A percentile compares a stretch with the other conserved stretches of the same genome.
Evolutionary conservation across 1,140 invertebrate genomes (phyloP).

Genomic region (Notospermus geniculatus): DNA sequence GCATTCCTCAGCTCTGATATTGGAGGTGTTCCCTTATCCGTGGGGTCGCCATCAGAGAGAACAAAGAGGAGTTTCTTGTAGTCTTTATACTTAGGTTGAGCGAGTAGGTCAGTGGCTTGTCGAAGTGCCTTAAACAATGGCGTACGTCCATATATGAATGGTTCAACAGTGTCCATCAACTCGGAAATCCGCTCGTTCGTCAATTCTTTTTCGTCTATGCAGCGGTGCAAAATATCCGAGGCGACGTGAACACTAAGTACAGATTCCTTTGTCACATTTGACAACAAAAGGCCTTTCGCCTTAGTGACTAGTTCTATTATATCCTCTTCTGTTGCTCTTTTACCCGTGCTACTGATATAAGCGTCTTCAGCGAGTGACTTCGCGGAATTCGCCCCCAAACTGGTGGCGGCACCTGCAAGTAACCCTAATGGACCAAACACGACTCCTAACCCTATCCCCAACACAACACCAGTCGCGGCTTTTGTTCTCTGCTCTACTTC

Average conservation of each 20-base stretch:
- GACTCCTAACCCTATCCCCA: not conserved
- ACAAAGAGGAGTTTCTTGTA: no score
- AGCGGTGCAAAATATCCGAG: not conserved
- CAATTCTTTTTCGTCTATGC: not conserved
- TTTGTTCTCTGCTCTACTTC: no score
- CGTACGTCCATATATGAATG: not conserved
- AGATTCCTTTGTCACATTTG: not conserved
- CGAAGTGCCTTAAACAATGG: not conserved
- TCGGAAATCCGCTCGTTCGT: not conserved
- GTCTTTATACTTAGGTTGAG: not conserved
- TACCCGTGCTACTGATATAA: not conserved
- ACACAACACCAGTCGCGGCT: no score
- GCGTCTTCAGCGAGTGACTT: no score
- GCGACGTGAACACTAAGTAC: not conserved
- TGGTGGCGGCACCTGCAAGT: no score
- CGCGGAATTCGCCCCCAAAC: no score
- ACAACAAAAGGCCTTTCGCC: not conserved
- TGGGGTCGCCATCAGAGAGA: no score
- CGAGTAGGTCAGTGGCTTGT: not conserved
- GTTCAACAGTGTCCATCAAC: no score
- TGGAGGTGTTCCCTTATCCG: no score
- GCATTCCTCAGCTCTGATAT: not conserved
- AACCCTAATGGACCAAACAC: no score
- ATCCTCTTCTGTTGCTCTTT: not conserved
- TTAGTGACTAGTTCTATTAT: not conserved